Base-by-base conservation (phyloP, 2,113 vertebrate species). In the Nibea albiflora region DNA sequence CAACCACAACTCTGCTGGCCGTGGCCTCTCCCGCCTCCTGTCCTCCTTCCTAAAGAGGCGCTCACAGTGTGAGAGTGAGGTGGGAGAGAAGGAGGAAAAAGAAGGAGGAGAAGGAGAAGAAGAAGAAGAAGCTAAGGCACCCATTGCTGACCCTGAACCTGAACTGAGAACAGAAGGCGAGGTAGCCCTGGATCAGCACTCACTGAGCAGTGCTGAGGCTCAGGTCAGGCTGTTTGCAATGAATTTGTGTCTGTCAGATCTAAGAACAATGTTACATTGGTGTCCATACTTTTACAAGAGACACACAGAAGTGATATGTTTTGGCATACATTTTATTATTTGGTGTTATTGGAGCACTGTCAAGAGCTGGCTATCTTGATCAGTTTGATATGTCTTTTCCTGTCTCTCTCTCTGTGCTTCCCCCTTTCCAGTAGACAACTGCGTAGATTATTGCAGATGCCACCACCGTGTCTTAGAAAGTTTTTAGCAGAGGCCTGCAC, bases 81-180 rank as follows among this genome's bases (percentile, higher is more conserved):
- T 91, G 4, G 96, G 93, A 58, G 95, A 95, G 60, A 86, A 80
- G 66, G 74, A 72, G 14, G 72, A 94, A 49, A 83, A 85, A 72
- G 85, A 80, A 3, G 85, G 80, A 2, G 88, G 86, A 20, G 89
- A 87, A 19, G 94, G 93, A 28, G 94, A 80, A 3, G 85, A 81
- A 2, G 88, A 87, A 20, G 89, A 87, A 17, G 94, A 93, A 28
- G 94, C 97, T 88, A 98, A 98, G 94, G 98, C 98, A 6, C 98
- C 98, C 0, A 99, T 99, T 46, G 98, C 97, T 58, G 98, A 97
- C 93, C 97, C 97, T 1, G 98, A 99, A 76, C 97, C 97, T 2
- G 98, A 99, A 81, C 96, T 99, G 74, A 96, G 95, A 81, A 83
- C 89, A 4, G 95, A 96, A 76, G 98, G 96, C 1, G 98, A 99